These are phyloP conservation scores for Pteronotus mesoamericanus DNA, from an alignment of 2,797 vertebrate genomes.

Conservation along the genomic window DNA sequence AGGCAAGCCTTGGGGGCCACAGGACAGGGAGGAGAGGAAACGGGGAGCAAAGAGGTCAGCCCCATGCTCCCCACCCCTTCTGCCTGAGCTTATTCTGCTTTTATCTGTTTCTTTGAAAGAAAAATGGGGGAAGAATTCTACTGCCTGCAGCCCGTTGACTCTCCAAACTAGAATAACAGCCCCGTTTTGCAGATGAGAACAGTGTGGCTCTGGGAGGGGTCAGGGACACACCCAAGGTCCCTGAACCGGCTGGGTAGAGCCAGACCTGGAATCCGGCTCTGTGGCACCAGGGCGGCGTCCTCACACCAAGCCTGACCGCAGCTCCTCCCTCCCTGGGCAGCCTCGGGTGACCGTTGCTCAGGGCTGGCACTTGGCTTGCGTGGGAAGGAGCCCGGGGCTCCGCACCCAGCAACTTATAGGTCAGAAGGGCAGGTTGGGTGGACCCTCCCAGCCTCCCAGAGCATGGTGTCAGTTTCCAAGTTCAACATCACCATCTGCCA, in stretches of 20 bases:
- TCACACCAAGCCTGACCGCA: not conserved
- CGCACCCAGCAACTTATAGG: accelerated
- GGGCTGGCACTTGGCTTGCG: not conserved
- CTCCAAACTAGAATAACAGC: not conserved
- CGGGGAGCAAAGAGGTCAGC: accelerated
- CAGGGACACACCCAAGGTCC: not conserved
- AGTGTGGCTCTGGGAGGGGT: not conserved
- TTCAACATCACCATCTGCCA: not conserved
- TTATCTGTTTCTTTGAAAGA: not conserved
- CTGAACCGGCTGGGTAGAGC: not conserved
- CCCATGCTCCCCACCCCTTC: accelerated
- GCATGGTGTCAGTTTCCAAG: not conserved
- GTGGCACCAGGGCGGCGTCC: not conserved
- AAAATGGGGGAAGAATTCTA: not conserved
- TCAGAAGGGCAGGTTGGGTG: not conserved
- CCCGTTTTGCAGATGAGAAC: not conserved
- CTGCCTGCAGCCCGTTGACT: accelerated
- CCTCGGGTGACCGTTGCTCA: not conserved
- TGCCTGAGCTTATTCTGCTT: not conserved
- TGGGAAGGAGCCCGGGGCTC: not conserved
- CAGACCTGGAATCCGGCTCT: not conserved
- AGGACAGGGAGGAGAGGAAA: not conserved
- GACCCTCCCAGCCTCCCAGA: not conserved
- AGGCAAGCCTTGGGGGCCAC: not conserved
- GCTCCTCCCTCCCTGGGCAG: not conserved